These are phyloP conservation scores for Phocoena phocoena DNA, from an alignment of 2,113 vertebrate species.

Conservation along the genomic window DNA sequence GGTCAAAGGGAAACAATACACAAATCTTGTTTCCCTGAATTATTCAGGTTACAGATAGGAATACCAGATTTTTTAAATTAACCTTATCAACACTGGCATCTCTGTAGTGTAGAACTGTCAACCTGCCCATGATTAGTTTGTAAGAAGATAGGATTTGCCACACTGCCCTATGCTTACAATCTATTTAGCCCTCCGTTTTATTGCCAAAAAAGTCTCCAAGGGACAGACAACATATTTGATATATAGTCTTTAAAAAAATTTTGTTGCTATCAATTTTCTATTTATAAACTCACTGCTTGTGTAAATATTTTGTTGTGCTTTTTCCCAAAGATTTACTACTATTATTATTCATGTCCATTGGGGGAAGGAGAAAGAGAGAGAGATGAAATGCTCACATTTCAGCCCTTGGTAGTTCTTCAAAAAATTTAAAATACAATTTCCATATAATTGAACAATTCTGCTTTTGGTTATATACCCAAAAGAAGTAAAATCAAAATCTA, in stretches of 20 bases:
- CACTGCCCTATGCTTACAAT: background rate
- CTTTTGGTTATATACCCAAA: background rate
- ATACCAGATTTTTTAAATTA: background rate
- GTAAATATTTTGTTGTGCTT: conserved; percentile 47
- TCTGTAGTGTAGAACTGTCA: background rate
- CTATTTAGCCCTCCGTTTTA: background rate
- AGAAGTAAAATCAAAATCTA: background rate
- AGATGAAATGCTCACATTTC: background rate
- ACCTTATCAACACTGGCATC: background rate
- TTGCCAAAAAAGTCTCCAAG: background rate
- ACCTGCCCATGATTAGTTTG: background rate
- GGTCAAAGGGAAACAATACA: background rate
- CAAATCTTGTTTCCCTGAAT: background rate
- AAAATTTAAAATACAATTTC: background rate
- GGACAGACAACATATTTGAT: conserved; percentile 16
- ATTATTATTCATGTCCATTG: background rate
- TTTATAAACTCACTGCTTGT: conserved; percentile 52
- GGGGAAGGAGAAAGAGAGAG: background rate
- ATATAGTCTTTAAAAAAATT: conserved; percentile 22
- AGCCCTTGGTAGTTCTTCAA: background rate
- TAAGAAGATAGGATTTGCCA: background rate
- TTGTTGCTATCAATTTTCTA: conserved; percentile 40
- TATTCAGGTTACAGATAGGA: background rate
- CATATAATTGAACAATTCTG: background rate
- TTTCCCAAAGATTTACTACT: conserved; percentile 26